Conservation (phyloP, 2,797 vertebrate species). For the Hozukius guyotensis region DNA sequence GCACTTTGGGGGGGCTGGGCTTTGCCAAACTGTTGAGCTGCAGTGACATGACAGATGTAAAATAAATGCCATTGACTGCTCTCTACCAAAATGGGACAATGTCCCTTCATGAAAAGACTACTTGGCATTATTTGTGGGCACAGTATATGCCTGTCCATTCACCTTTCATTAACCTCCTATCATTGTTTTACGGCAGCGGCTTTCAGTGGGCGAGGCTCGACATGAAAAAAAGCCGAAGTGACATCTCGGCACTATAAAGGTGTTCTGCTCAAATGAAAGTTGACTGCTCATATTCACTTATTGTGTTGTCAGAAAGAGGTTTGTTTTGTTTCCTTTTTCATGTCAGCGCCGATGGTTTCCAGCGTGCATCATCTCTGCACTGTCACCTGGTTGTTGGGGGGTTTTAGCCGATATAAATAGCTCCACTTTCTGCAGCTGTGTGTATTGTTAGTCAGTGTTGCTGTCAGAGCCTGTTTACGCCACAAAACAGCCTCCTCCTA, state of each 20-base stretch:
- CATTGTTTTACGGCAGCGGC: conserved; percentile 55
- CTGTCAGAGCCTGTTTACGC: conserved; percentile 80
- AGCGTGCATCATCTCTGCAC: conserved; percentile 59
- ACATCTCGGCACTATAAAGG: conserved; percentile 37
- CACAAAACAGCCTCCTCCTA: conserved; percentile 75
- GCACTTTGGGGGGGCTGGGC: conserved; percentile 41
- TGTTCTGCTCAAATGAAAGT: conserved; percentile 49
- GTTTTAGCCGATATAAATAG: conserved; percentile 75
- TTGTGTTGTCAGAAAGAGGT: conserved; percentile 58
- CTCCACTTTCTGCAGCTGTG: conserved; percentile 65
- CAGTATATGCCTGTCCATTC: conserved; percentile 37
- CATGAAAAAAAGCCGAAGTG: conserved; percentile 32
- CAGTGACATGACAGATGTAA: conserved; percentile 41
- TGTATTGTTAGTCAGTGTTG: conserved; percentile 77
- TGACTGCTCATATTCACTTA: conserved; percentile 54
- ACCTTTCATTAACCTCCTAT: conserved; percentile 73
- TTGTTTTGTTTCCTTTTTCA: conserved; percentile 63
- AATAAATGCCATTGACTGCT: conserved; percentile 51
- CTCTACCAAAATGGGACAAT: conserved; percentile 38
- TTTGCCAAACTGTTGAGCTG: conserved; percentile 54
- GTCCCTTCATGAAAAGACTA: conserved; percentile 50
- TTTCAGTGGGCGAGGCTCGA: conserved; percentile 8
- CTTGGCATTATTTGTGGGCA: conserved; percentile 46
- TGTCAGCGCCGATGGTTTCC: conserved; percentile 58
- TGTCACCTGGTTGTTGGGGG: conserved; percentile 70